Conservation (phyloP, 2,797 vertebrate genomes). For the Urocyon cinereoargenteus region DNA sequence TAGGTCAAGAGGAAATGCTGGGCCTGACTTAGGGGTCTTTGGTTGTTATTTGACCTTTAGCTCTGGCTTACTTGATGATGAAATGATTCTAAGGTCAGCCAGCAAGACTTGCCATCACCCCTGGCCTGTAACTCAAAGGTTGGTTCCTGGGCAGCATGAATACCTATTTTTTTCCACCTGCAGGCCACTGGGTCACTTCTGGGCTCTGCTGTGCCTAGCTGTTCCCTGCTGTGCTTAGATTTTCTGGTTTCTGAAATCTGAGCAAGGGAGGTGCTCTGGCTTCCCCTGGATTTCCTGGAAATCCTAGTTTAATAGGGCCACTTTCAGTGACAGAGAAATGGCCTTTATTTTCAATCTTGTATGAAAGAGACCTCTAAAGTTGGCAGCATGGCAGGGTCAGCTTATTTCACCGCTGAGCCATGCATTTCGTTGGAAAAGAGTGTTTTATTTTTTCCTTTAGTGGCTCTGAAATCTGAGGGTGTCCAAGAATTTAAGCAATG, state of each 20-base stretch:
- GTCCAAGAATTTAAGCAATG: neutral
- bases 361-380: constrained; percentile 33
- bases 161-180: neutral
- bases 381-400: neutral
- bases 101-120: neutral
- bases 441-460: neutral
- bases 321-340: constrained; percentile 1
- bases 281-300: constrained; percentile 4
- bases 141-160: neutral
- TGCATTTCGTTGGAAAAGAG: neutral
- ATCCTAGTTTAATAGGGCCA: neutral
- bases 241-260: neutral
- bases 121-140: neutral
- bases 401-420: neutral
- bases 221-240: neutral
- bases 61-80: neutral
- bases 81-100: constrained; percentile 55
- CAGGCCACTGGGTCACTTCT: neutral
- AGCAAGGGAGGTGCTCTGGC: neutral
- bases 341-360: neutral
- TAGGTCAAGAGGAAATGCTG: neutral
- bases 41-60: constrained; percentile 56
- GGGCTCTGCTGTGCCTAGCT: neutral
- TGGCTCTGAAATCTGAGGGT: neutral
- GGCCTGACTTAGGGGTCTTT: neutral